Conservation (phyloP, 2,797 vertebrate genomes). For the Tapirus indicus region DNA sequence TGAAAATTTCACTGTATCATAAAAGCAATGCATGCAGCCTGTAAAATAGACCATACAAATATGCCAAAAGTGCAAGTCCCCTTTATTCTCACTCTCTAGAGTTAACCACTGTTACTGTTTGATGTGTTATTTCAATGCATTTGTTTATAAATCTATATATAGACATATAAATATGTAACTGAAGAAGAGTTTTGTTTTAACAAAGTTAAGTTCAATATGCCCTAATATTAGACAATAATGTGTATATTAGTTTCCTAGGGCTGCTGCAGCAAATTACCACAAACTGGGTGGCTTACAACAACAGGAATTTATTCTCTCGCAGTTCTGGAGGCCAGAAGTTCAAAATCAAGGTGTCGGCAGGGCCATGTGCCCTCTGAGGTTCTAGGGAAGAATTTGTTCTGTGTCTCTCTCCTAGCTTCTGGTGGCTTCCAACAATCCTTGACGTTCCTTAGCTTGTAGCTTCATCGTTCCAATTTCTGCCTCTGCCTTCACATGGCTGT, state of each 20-base stretch:
- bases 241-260: neutral
- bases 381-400: neutral
- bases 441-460: neutral
- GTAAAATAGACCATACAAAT: neutral
- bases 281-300: neutral
- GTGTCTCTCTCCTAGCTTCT: neutral
- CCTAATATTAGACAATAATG: neutral
- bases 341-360: neutral
- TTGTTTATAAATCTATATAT: neutral
- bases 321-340: neutral
- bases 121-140: neutral
- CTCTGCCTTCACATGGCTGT: neutral
- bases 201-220: neutral
- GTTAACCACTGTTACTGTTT: neutral
- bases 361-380: neutral
- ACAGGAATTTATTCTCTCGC: neutral
- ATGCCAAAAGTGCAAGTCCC: neutral
- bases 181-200: constrained; percentile 21
- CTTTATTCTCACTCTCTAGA: neutral
- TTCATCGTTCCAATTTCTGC: neutral
- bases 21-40: neutral
- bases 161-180: neutral
- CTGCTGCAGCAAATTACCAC: neutral
- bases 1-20: neutral
- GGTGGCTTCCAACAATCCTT: neutral